Evolutionary conservation across 2,888 invertebrate species (phyloP).

Genomic region (Euproctis similis): DNA sequence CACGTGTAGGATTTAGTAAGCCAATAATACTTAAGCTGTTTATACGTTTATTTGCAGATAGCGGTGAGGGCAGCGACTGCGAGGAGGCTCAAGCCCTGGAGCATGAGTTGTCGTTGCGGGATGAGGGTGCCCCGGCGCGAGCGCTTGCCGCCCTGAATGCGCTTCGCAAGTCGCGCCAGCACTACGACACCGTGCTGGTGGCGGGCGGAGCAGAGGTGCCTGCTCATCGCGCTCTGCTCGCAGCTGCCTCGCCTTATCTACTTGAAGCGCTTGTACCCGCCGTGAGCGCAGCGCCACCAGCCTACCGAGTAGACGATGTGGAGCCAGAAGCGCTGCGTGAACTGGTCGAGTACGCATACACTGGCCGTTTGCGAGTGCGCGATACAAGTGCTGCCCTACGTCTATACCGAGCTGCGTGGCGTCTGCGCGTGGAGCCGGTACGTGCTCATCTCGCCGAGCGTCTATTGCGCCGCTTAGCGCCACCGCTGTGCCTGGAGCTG

Average conservation of each 20-base stretch:
- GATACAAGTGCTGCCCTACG: constrained; percentile 77
- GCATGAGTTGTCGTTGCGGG: constrained; percentile 69
- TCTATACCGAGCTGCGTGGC: constrained; percentile 86
- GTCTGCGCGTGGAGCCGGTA: constrained; percentile 84
- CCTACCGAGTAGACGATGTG: constrained; percentile 36
- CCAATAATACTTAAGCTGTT: too few relatives aligned
- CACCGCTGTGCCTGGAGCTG: constrained; percentile 73
- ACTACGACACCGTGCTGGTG: constrained; percentile 90
- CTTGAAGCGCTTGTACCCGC: constrained; percentile 83
- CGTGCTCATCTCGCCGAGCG: constrained; percentile 81
- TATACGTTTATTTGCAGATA: too few relatives aligned
- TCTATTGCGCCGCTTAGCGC: constrained; percentile 77
- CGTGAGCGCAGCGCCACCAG: constrained; percentile 38
- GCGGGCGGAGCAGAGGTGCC: constrained; percentile 75
- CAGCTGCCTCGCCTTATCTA: constrained; percentile 85
- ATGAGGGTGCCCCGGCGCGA: constrained; percentile 75
- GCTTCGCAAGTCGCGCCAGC: constrained; percentile 88
- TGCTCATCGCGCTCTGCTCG: constrained; percentile 88
- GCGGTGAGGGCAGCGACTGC: constrained; percentile 40
- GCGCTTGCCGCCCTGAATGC: constrained; percentile 82
- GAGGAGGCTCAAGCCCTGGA: constrained; percentile 37
- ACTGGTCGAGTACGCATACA: constrained; percentile 89
- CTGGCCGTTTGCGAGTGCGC: constrained; percentile 77
- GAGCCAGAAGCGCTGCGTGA: constrained; percentile 79
- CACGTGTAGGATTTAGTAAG: too few relatives aligned